Evolutionary conservation across 2,888 invertebrate species (phyloP), one percentile per base, ranked within the genome.

Genomic region (Hypomecis atomaria): DNA sequence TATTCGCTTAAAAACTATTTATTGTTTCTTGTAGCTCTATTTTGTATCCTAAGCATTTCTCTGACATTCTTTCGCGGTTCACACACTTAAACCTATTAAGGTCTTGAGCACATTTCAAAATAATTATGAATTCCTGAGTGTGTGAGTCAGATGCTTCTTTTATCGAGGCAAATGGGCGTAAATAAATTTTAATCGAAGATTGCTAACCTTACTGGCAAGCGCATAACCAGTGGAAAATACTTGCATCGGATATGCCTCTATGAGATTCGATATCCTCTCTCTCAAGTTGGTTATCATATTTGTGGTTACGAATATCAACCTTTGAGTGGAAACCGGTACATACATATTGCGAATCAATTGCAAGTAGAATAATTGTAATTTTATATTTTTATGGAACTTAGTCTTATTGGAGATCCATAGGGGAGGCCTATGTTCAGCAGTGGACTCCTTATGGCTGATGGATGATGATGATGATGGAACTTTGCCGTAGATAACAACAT

Each of bases 121-220:
- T 65, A 64, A 67, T 66, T 62, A 65, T 61, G 50, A 64, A 66
- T 70, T 62, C 68, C 65, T 65, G 11, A 40, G 47, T 54, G 57
- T 58, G 59, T 71, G 71, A 71, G 63, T 70, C 71, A 65, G 56
- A 68, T 37, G 50, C 57, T 50, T 61, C 49, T 66, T 63, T 60
- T 63, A 54, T 58, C 23, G 47, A 47, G 57, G 9, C 40, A 33
- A 59, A 66, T 54, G 56, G 61, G 63, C 66, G 65, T 66, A 62
- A 48, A 67, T 64, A 68, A 63, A 65, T 66, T 68, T 65, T 66
- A 71, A 62, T 68, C 63, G 68, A 62, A 68, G 66, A 68, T 65
- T 49, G 65, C 60, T 66, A 66, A 68, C 57, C 62, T 58, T 47
- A 40, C 49, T 13, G 62, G 62, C 47, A 66, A 65, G 61, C 63